Conservation (phyloP, 2,113 vertebrate species). For the Eretmochelys imbricata region DNA sequence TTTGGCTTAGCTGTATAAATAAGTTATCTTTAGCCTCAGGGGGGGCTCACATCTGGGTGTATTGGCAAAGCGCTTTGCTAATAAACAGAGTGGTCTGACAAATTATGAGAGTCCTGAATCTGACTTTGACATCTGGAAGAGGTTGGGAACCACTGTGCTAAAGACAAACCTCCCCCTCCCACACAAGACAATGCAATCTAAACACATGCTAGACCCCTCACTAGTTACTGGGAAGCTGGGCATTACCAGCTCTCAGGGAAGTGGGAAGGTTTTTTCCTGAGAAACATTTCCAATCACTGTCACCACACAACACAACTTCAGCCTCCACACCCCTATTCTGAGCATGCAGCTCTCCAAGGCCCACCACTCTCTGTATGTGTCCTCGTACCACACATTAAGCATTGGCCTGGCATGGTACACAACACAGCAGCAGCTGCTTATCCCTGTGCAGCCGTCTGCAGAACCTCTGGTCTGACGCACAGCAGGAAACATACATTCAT, state of each 20-base stretch:
- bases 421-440: accelerated
- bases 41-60: no score
- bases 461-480: neutral
- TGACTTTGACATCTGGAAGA: no score
- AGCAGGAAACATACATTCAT: neutral
- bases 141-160: no score
- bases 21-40: no score
- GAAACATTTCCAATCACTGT: neutral
- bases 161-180: conserved; percentile 44
- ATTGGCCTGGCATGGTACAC: neutral
- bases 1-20: no score
- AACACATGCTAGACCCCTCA: conserved; percentile 43
- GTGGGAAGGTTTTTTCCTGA: neutral
- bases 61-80: no score
- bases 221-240: conserved; percentile 16
- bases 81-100: no score
- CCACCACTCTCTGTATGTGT: neutral
- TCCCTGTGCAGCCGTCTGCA: neutral
- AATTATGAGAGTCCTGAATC: no score
- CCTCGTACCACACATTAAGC: accelerated
- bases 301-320: neutral
- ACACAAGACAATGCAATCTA: conserved; percentile 54
- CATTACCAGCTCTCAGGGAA: neutral
- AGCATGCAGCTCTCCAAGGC: neutral
- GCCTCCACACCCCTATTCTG: neutral